Percentiles rank a stretch among this genome's conserved stretches.
Evolutionary conservation across 2,113 vertebrate species (phyloP).

Genomic region (Engraulis encrasicolus): DNA sequence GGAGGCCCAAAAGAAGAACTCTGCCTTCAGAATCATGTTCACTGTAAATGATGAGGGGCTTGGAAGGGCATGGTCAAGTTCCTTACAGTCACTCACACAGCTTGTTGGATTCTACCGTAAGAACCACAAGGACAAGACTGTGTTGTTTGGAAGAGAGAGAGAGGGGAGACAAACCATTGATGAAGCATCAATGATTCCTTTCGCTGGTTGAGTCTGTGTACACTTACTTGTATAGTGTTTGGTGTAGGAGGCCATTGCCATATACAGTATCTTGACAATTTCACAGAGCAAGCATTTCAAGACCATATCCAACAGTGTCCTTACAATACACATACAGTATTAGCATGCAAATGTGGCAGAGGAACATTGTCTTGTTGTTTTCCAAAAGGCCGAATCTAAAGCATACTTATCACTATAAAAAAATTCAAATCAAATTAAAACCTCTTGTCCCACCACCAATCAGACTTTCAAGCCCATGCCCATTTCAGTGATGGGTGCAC

Average conservation of each 20-base stretch:
- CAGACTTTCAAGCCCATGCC: constrained; percentile 48
- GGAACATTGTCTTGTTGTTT: background rate
- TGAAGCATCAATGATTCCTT: background rate
- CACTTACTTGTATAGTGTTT: background rate
- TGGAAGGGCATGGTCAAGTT: background rate
- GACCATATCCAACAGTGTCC: background rate
- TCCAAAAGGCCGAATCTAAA: background rate
- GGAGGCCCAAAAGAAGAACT: background rate
- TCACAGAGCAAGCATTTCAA: background rate
- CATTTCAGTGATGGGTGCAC: constrained; percentile 23
- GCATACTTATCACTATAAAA: background rate
- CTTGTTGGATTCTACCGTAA: background rate
- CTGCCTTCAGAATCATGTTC: constrained; percentile 20
- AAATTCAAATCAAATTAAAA: constrained; percentile 56
- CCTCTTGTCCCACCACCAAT: constrained; percentile 52
- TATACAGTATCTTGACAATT: background rate
- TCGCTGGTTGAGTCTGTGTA: background rate
- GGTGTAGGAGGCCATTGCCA: background rate
- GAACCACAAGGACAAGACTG: background rate
- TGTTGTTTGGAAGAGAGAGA: background rate
- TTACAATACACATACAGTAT: constrained; percentile 17
- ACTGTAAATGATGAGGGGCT: background rate
- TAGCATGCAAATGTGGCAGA: constrained; percentile 3
- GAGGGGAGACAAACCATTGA: background rate
- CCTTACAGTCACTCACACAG: background rate